These are phyloP conservation scores for Dendrolimus houi DNA, from an alignment of 2,888 invertebrate genomes.

Conservation along the genomic window DNA sequence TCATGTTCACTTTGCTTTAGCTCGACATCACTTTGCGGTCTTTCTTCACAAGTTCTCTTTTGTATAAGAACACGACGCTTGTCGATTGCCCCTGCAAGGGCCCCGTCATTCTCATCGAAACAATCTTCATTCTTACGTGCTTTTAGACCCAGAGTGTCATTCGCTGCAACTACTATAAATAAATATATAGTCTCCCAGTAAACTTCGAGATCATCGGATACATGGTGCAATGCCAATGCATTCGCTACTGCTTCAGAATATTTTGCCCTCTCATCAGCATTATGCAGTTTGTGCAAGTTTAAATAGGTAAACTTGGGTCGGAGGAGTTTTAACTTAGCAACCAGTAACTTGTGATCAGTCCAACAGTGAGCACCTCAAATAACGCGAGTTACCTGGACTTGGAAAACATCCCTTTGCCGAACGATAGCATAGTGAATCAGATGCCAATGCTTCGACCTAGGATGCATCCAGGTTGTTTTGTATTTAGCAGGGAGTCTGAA, in stretches of 20 bases:
- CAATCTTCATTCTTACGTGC: neutral
- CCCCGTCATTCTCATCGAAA: slow-evolving; percentile 4
- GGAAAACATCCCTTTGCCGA: slow-evolving; percentile 10
- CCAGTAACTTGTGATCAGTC: slow-evolving; percentile 16
- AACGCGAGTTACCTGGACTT: slow-evolving; percentile 16
- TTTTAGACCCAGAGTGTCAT: slow-evolving; percentile 1
- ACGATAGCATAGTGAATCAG: slow-evolving; percentile 11
- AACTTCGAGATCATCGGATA: too few relatives aligned
- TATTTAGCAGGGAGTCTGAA: neutral
- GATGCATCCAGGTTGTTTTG: slow-evolving; percentile 9
- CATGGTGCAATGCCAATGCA: too few relatives aligned
- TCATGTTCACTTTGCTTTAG: too few relatives aligned
- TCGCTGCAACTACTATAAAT: too few relatives aligned
- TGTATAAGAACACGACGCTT: too few relatives aligned
- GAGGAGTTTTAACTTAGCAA: slow-evolving; percentile 9
- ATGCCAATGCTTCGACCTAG: slow-evolving; percentile 21
- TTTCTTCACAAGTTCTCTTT: too few relatives aligned
- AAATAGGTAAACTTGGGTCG: neutral
- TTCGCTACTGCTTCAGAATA: neutral
- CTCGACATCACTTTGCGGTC: too few relatives aligned
- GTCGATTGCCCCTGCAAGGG: slow-evolving; percentile 1
- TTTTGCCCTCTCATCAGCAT: neutral
- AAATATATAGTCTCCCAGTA: too few relatives aligned
- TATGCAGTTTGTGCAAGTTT: slow-evolving; percentile 6
- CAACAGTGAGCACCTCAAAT: slow-evolving; percentile 18